Evolutionary conservation across 1,140 invertebrate species (phyloP).

Genomic region (Bombus superbus): DNA sequence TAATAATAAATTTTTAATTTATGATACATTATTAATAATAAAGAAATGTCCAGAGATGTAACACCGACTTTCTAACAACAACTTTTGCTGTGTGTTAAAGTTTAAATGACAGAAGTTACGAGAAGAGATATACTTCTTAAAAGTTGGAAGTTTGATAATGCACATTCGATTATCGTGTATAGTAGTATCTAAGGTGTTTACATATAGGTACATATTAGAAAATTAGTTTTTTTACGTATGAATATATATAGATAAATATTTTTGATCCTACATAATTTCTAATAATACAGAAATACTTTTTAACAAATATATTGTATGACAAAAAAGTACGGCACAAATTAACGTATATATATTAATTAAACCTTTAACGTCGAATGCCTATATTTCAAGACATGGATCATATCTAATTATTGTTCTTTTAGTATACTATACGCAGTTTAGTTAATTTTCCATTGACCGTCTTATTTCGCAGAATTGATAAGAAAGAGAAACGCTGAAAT

Average conservation of each 20-base stretch:
- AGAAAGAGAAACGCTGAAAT: not conserved
- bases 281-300: not conserved
- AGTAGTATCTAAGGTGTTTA: too few relatives aligned
- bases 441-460: not conserved
- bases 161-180: too few relatives aligned
- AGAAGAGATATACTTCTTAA: not conserved
- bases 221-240: too few relatives aligned
- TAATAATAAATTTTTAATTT: not conserved
- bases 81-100: not conserved
- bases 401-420: too few relatives aligned
- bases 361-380: too few relatives aligned
- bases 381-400: too few relatives aligned
- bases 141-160: not conserved
- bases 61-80: not conserved
- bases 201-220: too few relatives aligned
- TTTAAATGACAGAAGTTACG: not conserved
- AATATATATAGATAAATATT: not conserved
- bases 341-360: too few relatives aligned
- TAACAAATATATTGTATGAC: not conserved
- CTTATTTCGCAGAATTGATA: not conserved
- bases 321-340: too few relatives aligned
- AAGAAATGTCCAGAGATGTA: not conserved
- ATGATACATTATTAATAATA: not conserved
- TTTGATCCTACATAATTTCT: not conserved
- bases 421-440: not conserved